A percentile compares a stretch with the other conserved stretches of the same genome.
These are phyloP conservation scores for Arizona elegans DNA, from an alignment of 2,113 vertebrate species.

Conservation along the genomic window DNA sequence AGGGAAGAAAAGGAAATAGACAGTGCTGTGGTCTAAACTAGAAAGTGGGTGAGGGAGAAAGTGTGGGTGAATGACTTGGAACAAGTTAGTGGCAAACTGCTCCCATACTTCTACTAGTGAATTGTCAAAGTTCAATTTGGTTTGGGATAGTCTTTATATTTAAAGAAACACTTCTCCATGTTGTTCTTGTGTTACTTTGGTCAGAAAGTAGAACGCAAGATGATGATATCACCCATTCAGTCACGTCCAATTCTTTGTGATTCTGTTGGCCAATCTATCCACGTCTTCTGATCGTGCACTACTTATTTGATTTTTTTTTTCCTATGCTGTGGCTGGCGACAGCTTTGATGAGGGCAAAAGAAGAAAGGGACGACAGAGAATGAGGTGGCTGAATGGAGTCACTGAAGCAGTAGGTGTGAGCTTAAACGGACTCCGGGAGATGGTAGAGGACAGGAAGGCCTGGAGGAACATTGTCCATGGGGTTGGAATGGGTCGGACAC, in stretches of 20 bases:
- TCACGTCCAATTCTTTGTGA: rapidly evolving
- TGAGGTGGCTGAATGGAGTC: too few relatives aligned
- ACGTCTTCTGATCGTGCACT: not conserved
- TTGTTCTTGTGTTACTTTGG: not conserved
- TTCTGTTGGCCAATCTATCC: not conserved
- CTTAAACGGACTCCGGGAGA: too few relatives aligned
- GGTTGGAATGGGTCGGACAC: too few relatives aligned
- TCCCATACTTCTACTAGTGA: not conserved
- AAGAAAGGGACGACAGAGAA: too few relatives aligned
- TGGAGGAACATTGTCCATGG: too few relatives aligned
- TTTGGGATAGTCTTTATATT: not conserved
- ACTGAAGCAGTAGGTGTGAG: too few relatives aligned
- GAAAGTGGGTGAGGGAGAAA: too few relatives aligned
- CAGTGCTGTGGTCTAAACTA: not conserved
- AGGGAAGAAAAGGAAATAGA: not conserved
- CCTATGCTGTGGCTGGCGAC: too few relatives aligned
- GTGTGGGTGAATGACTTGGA: not conserved
- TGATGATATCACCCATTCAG: not conserved
- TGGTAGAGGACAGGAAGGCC: too few relatives aligned
- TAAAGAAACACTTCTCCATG: not conserved
- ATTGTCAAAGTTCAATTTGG: not conserved
- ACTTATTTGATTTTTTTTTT: not conserved
- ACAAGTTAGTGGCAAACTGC: not conserved
- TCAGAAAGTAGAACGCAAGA: not conserved
- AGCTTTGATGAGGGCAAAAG: too few relatives aligned